These are phyloP conservation scores for Periophthalmodon schlosseri DNA, from an alignment of 2,113 vertebrate species.

Conservation along the genomic window DNA sequence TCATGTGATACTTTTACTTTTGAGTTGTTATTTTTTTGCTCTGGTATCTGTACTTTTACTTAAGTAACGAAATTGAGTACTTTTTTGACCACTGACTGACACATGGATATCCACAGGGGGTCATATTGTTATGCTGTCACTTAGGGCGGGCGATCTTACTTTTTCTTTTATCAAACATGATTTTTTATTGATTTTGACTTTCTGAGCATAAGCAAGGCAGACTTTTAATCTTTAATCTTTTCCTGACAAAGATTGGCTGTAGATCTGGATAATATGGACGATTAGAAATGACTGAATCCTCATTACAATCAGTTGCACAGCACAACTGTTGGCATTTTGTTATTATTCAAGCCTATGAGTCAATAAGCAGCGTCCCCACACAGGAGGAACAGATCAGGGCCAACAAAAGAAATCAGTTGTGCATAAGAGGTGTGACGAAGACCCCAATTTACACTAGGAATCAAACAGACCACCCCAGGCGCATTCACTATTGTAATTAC, in stretches of 20 bases:
- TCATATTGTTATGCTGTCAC: no score
- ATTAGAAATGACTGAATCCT: not conserved
- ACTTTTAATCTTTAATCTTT: not conserved
- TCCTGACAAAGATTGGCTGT: not conserved
- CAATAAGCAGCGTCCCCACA: not conserved
- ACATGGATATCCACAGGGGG: no score
- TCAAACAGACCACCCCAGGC: constrained; percentile 67
- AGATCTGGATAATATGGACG: not conserved
- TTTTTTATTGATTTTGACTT: no score
- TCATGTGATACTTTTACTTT: no score
- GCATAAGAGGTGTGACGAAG: constrained; percentile 61
- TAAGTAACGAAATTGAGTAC: no score
- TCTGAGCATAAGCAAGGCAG: no score
- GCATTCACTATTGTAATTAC: constrained; percentile 72
- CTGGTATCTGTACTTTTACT: no score
- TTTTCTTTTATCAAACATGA: no score
- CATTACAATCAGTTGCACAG: not conserved
- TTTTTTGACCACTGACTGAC: no score
- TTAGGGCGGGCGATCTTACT: no score
- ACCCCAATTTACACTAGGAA: constrained; percentile 70
- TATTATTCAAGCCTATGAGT: not conserved
- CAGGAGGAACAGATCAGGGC: constrained; percentile 32
- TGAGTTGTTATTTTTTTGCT: no score
- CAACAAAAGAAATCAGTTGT: constrained; percentile 57
- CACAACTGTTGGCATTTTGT: not conserved